Evolutionary conservation across 2,113 vertebrate genomes (phyloP).

Genomic region (Cyanoramphus novaezelandiae): DNA sequence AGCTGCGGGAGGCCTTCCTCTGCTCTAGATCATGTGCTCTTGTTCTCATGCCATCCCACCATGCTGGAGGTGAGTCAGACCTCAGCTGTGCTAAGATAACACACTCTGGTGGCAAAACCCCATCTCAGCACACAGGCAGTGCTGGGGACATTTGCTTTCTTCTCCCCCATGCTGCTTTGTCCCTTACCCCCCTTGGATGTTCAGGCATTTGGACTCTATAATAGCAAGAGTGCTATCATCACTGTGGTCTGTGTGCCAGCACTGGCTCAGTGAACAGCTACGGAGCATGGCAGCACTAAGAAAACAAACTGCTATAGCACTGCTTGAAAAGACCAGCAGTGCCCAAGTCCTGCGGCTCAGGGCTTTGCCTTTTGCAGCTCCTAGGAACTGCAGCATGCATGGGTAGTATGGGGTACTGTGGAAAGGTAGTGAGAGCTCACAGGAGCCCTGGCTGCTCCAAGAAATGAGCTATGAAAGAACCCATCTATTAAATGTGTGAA

Average conservation of each 20-base stretch:
- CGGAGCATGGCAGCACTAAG: not conserved
- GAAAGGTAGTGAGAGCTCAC: not conserved
- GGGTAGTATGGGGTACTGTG: not conserved
- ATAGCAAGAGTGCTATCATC: not conserved
- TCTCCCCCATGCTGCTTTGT: not conserved
- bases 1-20: not conserved
- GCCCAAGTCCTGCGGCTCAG: not conserved
- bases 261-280: not conserved
- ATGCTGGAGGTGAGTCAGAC: not conserved
- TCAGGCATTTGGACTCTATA: not conserved
- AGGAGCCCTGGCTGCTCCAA: not conserved
- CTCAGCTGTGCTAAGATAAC: not conserved
- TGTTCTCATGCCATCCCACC: not conserved
- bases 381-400: accelerated
- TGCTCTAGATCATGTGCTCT: accelerated
- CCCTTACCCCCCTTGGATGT: not conserved
- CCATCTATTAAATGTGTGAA: not conserved
- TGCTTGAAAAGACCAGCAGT: not conserved
- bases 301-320: not conserved
- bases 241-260: not conserved
- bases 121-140: accelerated
- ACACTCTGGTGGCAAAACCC: not conserved
- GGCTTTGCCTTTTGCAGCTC: not conserved
- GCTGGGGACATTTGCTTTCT: not conserved
- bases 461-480: not conserved